These are phyloP conservation scores for Zoroaster sp. DNA, from an alignment of 53 echinoderm and acorn worm species.

Conservation along the genomic window DNA sequence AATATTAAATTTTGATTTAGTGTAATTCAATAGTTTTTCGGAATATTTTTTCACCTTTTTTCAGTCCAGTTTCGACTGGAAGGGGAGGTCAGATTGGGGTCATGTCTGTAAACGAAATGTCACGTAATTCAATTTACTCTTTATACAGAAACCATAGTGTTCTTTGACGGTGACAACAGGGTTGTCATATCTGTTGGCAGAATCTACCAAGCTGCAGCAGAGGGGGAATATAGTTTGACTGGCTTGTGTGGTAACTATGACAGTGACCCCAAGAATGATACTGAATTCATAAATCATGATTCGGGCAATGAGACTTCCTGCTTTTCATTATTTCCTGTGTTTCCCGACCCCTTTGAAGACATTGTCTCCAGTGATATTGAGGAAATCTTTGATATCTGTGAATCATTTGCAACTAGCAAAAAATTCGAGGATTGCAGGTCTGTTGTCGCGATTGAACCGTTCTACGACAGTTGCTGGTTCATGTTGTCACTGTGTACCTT, in stretches of 20 bases:
- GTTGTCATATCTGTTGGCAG: not conserved
- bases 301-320: no score
- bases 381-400: no score
- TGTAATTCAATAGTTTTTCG: no score
- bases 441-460: not conserved
- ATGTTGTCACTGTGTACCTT: not conserved
- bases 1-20: no score
- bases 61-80: no score
- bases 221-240: not conserved
- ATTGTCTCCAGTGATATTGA: no score
- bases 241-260: constrained; percentile 65
- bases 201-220: not conserved
- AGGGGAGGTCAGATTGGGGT: no score
- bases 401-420: not conserved
- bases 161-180: constrained; percentile 3
- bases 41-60: no score
- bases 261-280: constrained; percentile 9
- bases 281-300: not conserved
- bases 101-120: no score
- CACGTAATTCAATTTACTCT: no score
- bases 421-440: constrained; percentile 22
- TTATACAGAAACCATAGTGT: not conserved
- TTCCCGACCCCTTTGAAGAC: no score
- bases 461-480: not conserved
- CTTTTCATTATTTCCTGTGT: no score